Conservation (phyloP, 1,140 invertebrate genomes). For the Drosophila nebulosa region DNA sequence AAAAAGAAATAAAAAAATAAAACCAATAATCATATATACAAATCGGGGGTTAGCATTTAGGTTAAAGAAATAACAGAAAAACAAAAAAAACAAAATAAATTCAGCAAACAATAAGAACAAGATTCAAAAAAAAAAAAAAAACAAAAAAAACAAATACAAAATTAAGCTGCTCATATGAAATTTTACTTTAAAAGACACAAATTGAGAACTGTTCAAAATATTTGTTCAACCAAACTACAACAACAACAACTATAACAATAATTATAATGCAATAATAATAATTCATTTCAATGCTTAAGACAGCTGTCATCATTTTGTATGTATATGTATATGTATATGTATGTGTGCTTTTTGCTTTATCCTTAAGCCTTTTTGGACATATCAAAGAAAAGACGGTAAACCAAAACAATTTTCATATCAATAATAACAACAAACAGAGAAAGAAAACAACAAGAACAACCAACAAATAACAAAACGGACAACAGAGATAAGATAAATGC, state of each 20-base stretch:
- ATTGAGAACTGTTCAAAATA: background rate
- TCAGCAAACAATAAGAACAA: constrained; percentile 1
- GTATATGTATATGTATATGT: no score
- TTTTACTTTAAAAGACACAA: background rate
- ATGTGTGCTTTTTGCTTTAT: background rate
- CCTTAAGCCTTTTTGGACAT: background rate
- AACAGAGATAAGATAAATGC: background rate
- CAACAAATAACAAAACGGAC: background rate
- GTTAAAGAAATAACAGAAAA: constrained; percentile 48
- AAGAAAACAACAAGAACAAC: background rate
- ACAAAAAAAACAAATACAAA: no score
- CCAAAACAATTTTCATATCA: background rate
- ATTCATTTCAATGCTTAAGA: background rate
- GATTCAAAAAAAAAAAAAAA: no score
- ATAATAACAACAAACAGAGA: background rate
- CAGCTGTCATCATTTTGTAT: background rate
- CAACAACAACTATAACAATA: background rate
- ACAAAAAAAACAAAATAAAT: background rate
- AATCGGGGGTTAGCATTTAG: constrained; percentile 58
- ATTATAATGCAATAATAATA: background rate
- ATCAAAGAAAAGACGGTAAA: background rate
- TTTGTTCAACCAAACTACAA: background rate
- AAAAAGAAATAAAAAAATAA: no score
- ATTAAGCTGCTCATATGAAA: background rate
- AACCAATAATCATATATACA: constrained; percentile 24